Base-by-base conservation (phyloP, 1,140 invertebrate genomes). In the Psix sp. region DNA sequence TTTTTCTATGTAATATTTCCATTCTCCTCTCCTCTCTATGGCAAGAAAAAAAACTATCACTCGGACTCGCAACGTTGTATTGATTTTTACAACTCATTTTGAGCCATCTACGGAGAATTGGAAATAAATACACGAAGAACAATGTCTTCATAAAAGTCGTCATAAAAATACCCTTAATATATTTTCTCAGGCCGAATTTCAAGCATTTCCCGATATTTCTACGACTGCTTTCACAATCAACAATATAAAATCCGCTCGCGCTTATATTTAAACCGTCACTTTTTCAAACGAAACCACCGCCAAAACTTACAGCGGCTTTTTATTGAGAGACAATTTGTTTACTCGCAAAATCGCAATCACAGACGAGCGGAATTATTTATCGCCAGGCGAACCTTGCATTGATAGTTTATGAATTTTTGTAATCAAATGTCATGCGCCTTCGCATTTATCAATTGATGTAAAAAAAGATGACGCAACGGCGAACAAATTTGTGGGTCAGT, bases 381-480 rank as follows among this genome's bases (percentile, higher is more conserved):
- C 4, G 21, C 9, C 21, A 9, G 21, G 21, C 9, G 4, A 4
- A 9, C 4, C 21, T 24, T 24, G 26, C n/a, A 29, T 29, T n/a
- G 26, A 29, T 10, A 29, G 5, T 35, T 11, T 5, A 35, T 35
- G 36, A 60, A 70, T 52, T 54, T 52, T 56, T 48, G 39, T 62
- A 62, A 36, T 38, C 42, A 54, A 62, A 62, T 52, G 49, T 70
- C 56, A 70, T 26, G 36, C 49, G 54, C 20, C n/a, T n/a, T 62
- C 66, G 36, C 66, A 70, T 70, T 70, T 62, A 70, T 62, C 57
- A 62, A 70, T 70, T 56, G 66, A 70, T 70, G 66, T 62, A 62
- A 70, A 60, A 60, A 70, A 62, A 54, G 42, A 46, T 70, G 66
- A 70, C 56, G 66, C 56, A 70, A 70, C 56, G 49, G 66, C 57